Evolutionary conservation across 2,113 vertebrate genomes (phyloP).

Genomic region (Lontra canadensis): DNA sequence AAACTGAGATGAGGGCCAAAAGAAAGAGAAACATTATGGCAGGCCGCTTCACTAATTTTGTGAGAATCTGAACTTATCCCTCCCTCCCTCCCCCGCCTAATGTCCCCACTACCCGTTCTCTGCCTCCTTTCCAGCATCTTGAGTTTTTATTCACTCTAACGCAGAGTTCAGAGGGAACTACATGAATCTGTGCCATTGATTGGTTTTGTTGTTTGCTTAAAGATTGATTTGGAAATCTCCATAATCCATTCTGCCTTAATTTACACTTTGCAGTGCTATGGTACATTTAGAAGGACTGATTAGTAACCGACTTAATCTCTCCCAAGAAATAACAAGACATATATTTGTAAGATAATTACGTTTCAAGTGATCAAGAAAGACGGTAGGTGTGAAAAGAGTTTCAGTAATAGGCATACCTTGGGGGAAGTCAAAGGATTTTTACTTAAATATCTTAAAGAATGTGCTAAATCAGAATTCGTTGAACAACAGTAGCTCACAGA

Average conservation of each 20-base stretch:
- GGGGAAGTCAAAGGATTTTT: constrained; percentile 61
- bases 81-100: background rate
- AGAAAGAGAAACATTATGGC: background rate
- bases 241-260: constrained; percentile 48
- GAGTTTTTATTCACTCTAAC: background rate
- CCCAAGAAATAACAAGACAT: constrained; percentile 61
- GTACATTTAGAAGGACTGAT: constrained; percentile 48
- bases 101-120: accelerated
- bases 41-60: background rate
- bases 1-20: background rate
- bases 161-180: background rate
- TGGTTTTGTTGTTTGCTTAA: constrained; percentile 58
- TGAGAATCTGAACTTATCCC: background rate
- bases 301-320: constrained; percentile 48
- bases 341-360: constrained; percentile 60
- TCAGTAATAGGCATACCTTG: background rate
- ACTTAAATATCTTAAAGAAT: constrained; percentile 7
- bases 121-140: background rate
- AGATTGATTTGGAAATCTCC: constrained; percentile 60
- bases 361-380: constrained; percentile 60
- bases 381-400: constrained; percentile 48
- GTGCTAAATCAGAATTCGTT: background rate
- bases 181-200: background rate
- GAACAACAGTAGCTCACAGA: background rate
- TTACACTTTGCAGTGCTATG: constrained; percentile 33